Evolutionary conservation across 2,888 invertebrate genomes (phyloP), one percentile per base, ranked within the genome.

Genomic region (Agrochola litura): DNA sequence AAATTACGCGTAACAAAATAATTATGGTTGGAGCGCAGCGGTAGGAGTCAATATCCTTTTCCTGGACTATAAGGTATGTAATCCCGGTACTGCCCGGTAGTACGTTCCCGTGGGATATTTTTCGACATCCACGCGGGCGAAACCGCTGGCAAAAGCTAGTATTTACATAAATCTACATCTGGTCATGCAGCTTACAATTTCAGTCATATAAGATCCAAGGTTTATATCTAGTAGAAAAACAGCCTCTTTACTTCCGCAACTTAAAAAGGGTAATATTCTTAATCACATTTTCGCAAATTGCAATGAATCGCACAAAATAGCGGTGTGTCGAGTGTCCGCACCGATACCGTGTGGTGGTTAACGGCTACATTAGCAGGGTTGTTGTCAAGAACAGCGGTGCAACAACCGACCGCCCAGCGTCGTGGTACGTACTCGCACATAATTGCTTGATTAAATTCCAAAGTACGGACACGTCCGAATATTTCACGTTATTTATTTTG

Each of bases 401-500:
- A 52, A 64, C 66, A 67, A 37, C 43, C 49, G 14, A 9, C 30
- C 52, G 30, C 58, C 16, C 30, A 6, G 67, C 30, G 2, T 5
- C 54, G 52, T 22, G 41, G 52, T n/a, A 54, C 69, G 16, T 22
- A 58, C 61, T 61, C 68, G 46, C 52, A 69, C 66, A 73, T 77
- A 63, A 75, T 75, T 83, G 72, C 41, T 73, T 83, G 76, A 83
- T 86, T 83, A 67, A 75, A 83, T 86, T 76, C 64, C 72, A 56
- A 68, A 66, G 69, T 63, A 58, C 72, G 41, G 30, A 37, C 41
- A 37, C 58, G 58, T 25, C 10, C 43, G 37, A 54, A 71, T 67
- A 64, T 77, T 77, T 68, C 10, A 30, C 64, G 46, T 43, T 12
- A 75, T 81, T 72, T 58, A 58, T 54, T 75, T 58, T 56, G 54